Evolutionary conservation across 1,140 invertebrate species (phyloP).

Genomic region (Macrotrachela quadricornifera): DNA sequence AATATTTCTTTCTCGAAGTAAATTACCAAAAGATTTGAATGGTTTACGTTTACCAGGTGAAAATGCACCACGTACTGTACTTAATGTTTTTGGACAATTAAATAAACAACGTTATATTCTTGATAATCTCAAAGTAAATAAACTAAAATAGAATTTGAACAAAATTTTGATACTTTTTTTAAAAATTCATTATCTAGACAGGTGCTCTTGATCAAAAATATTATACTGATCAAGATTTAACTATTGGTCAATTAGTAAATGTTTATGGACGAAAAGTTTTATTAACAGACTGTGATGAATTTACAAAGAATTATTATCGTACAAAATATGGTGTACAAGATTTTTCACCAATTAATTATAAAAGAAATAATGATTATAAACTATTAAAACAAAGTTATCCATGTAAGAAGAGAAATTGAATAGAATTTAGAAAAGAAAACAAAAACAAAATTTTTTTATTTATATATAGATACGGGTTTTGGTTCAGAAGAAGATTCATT

Average conservation of each 20-base stretch:
- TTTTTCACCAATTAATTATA: background rate
- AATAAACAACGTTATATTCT: conserved; percentile 39
- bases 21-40: conserved; percentile 25
- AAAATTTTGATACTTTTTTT: background rate
- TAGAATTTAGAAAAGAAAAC: too few species aligned
- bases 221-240: conserved; percentile 50
- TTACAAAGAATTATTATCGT: conserved; percentile 34
- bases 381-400: conserved; percentile 10
- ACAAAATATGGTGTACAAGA: conserved; percentile 24
- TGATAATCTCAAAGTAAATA: conserved; percentile 27
- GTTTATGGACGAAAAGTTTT: conserved; percentile 26
- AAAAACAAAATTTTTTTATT: background rate
- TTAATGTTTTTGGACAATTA: conserved; percentile 46
- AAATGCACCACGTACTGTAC: conserved; percentile 37
- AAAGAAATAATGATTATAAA: too few species aligned
- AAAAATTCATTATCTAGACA: conserved; percentile 15
- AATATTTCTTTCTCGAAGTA: conserved; percentile 22
- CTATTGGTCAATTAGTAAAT: conserved; percentile 31
- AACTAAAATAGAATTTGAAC: background rate
- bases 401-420: conserved; percentile 11
- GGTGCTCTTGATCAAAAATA: conserved; percentile 32
- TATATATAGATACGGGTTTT: conserved; percentile 29
- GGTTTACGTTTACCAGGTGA: conserved; percentile 38
- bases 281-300: conserved; percentile 28
- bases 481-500: conserved; percentile 32